Base-by-base conservation (phyloP, 2,888 invertebrate genomes). In the Pollenia griseotomentosa region DNA sequence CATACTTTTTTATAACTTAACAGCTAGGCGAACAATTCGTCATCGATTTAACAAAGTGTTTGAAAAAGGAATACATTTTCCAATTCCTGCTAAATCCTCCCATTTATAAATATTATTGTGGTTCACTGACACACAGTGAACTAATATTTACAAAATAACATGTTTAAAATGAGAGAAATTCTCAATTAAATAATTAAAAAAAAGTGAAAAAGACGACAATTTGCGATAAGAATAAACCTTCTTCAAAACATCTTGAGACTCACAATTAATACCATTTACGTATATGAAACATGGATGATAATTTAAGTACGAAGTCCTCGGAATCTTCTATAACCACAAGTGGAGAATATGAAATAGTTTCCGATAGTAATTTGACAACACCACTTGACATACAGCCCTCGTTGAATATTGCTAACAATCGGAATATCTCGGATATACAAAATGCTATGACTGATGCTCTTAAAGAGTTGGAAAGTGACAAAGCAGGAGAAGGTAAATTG, bases 261-360 rank as follows among this genome's bases (percentile, higher is more conserved):
- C 59, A 61, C 16, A 77, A 5, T 65, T 51, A 46, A 68, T 59
- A 14, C 33, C 12, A 23, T 12, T 57, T 46, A 68, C 59, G 46
- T 42, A n/a, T 63, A 11, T 6, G 33, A 33, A 86, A 83, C 90
- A 95, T 95, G 95, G 95, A 95, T 94, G 95, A 95, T 94, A 95
- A 95, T 93, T 93, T 95, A 90, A 96, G 96, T 91, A 94, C 95
- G 48, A 95, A 95, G 93, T 96, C 96, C 83, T 94, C 95, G 90
- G 96, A 96, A 93, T 96, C 96, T 86, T 96, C 96, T 88, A 94
- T 95, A 90, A 95, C 95, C 80, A 95, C 95, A 85, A 95, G 95
- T 91, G 96, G 96, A 89, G 96, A 96, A 92, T 96, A 95, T 93
- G 96, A 96, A 92, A 95, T 96, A 89, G 95, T 96, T 84, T 95